Evolutionary conservation across 1,140 invertebrate genomes (phyloP), one percentile per base, ranked within the genome.

Genomic region (Lepidurus apus): DNA sequence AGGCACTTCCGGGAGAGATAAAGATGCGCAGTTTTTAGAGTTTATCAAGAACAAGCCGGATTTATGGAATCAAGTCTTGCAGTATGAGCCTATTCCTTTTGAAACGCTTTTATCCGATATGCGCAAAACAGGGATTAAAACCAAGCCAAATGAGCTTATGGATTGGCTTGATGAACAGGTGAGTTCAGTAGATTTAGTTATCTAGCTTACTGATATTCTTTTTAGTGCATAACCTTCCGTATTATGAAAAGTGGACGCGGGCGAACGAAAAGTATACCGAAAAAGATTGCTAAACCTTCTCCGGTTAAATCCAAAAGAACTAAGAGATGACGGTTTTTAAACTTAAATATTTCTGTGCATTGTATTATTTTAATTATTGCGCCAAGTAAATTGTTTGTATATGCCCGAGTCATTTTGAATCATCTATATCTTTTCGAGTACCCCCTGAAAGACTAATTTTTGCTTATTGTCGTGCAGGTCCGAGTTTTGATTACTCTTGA

Each of bases 111-210:
- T 85, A 77, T 73, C 76, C 11, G 81, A 78, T 17, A 80, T 88
- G 0, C 87, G 85, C 78, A 43, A 81, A 75, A 80, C 83, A 73
- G 85, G 85, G 26, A 82, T 86, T 7, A 87, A 85, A 82, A 85
- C 84, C 24, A 87, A 85, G 34, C 78, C 83, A 6, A 84, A 84
- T 73, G 78, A 80, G 34, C 80, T 88, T 0, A 84, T 86, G 81
- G 83, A 86, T 79, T 87, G 85, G 78, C 81, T 88, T 11, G 87
- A 88, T 82, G 83, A 87, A 76, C 84, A 88, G 83, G 87, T 88
- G 81, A 11, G 13, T 65, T 45, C 7, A 1, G 10, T 77, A n/a
- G 45, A 2, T 77, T 53, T 17, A 53, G n/a, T 73, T 73, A 45
- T 77, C 26, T 65, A 77, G n/a, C 43, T 6, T 13, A 11, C 6